Conservation (phyloP, 2,888 invertebrate genomes). For the Polia nebulosa region DNA sequence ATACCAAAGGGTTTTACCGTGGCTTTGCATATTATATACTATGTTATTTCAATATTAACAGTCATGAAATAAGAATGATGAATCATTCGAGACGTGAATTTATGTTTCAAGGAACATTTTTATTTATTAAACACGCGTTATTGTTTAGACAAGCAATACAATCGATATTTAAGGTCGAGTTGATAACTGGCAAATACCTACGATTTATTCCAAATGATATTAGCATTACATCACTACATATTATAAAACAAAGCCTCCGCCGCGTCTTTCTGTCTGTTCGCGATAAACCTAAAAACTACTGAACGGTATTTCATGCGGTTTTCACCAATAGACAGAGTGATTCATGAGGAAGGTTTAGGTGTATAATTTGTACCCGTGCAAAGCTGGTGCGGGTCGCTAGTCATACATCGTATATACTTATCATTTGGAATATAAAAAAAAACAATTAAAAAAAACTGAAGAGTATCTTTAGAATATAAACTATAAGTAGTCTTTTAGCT, state of each 20-base stretch:
- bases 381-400: too few relatives aligned
- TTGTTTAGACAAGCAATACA: constrained; percentile 15
- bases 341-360: too few relatives aligned
- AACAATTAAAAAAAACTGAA: neutral
- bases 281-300: too few relatives aligned
- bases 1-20: constrained; percentile 3
- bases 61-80: constrained; percentile 5
- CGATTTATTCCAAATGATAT: neutral
- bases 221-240: too few relatives aligned
- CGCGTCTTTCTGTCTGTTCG: too few relatives aligned
- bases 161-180: constrained; percentile 17
- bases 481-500: neutral
- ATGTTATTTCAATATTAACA: constrained; percentile 1
- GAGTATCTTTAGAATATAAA: neutral
- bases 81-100: constrained; percentile 39
- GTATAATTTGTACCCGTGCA: too few relatives aligned
- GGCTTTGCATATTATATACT: constrained; percentile 29
- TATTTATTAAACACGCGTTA: constrained; percentile 31
- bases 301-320: too few relatives aligned
- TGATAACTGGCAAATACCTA: neutral
- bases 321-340: too few relatives aligned
- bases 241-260: too few relatives aligned
- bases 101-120: constrained; percentile 19
- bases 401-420: too few relatives aligned
- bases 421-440: too few relatives aligned